Evolutionary conservation across 2,113 vertebrate species (phyloP).

Genomic region (Sclerurus mexicanus): DNA sequence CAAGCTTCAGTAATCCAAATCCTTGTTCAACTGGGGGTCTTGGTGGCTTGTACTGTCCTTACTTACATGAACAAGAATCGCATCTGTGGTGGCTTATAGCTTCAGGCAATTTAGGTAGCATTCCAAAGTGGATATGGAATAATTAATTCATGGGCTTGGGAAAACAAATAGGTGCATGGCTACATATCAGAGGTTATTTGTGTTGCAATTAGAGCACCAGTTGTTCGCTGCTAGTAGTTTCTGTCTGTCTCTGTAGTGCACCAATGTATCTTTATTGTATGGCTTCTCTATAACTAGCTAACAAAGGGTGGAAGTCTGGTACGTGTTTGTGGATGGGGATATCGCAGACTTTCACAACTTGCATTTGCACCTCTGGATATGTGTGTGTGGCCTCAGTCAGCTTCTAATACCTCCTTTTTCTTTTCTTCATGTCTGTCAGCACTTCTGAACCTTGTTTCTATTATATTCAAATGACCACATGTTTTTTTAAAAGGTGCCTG

Average conservation of each 20-base stretch:
- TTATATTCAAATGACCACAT: not conserved
- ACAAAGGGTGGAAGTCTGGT: not conserved
- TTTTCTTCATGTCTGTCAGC: not conserved
- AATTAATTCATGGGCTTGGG: not conserved
- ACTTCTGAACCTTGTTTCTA: not conserved
- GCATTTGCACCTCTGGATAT: not conserved
- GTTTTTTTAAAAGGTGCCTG: not conserved
- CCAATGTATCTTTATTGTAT: not conserved
- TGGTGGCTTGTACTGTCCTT: not conserved
- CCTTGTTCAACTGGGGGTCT: not conserved
- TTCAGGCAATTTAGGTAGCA: not conserved
- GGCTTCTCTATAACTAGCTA: not conserved
- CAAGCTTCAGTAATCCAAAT: not conserved
- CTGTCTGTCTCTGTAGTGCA: not conserved
- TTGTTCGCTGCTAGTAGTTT: not conserved
- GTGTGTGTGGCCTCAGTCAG: not conserved
- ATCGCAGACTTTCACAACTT: not conserved
- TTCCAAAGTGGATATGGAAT: not conserved
- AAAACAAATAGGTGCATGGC: not conserved
- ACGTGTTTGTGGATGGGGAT: not conserved
- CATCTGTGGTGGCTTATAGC: not conserved
- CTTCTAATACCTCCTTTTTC: not conserved
- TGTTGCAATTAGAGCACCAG: not conserved
- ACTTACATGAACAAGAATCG: not conserved
- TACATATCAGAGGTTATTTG: not conserved